phyloP scores from a whole-genome alignment of 2,113 vertebrate genomes.

The Pseudorhombus dupliciocellatus region DNA sequence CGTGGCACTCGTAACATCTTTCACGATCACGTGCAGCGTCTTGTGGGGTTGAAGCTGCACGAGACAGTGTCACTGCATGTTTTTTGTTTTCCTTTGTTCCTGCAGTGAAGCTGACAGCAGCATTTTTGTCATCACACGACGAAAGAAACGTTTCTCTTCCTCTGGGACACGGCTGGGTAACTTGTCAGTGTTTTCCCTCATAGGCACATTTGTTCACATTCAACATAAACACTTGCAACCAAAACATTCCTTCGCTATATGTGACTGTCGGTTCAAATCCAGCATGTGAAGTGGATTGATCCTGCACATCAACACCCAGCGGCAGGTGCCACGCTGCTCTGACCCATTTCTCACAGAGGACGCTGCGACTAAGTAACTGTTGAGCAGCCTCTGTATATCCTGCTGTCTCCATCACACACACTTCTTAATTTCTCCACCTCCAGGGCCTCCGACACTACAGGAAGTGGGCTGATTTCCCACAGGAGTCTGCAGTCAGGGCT shows the following conservation, averaged over 20 bases:
- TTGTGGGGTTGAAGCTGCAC: background rate
- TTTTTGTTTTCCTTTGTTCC: background rate
- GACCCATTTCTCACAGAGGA: conserved; percentile 65
- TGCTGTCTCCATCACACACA: conserved; percentile 20
- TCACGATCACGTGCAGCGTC: background rate
- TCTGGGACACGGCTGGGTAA: background rate
- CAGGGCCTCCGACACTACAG: conserved; percentile 54
- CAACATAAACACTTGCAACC: background rate
- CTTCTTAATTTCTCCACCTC: conserved; percentile 54
- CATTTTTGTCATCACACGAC: background rate
- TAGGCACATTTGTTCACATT: background rate
- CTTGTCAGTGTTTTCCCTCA: too few species aligned
- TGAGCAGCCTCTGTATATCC: conserved; percentile 44
- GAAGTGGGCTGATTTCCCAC: conserved; percentile 74
- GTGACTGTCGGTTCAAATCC: background rate
- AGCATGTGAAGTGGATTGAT: conserved; percentile 23
- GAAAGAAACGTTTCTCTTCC: background rate
- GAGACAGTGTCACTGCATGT: background rate
- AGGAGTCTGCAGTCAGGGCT: conserved; percentile 65
- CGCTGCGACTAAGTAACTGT: conserved; percentile 51
- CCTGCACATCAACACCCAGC: conserved; percentile 17
- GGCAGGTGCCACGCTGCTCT: conserved; percentile 41
- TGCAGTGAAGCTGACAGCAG: background rate
- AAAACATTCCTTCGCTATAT: background rate
- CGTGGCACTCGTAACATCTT: background rate